Evolutionary conservation across 2,797 vertebrate species (phyloP), one percentile per base, ranked within the genome.

Genomic region (Poeciliopsis turneri): DNA sequence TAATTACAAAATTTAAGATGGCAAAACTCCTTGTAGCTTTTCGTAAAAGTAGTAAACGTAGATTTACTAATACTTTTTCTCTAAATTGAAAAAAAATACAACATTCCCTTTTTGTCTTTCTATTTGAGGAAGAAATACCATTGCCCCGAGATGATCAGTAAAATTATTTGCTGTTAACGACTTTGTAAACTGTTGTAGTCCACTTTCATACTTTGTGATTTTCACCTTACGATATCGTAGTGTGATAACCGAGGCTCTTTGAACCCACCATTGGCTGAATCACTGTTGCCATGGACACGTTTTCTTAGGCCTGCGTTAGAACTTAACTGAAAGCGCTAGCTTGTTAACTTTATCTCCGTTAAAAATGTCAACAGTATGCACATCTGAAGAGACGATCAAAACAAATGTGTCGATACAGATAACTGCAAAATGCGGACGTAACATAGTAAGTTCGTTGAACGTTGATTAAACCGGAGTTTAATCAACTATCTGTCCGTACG

Each of bases 371-470:
- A 4, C 41, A 11, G 89, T 89, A 90, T 87, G 76, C 23, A 36
- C 41, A 1, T 2, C n/a, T 25, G 86, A 41, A 30, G 45, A 57
- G 0, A 45, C 11, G 0, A 0, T 16, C 45, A 82, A 16, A 41
- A 72, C 15, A 16, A 49, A 45, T 2, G 0, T 43, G 9, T n/a
- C 3, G 0, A 76, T 91, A 51, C 11, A 72, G 47, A 69, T 91
- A 72, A 76, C n/a, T 4, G 75, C 86, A 13, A 47, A 18, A n/a
- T 77, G 84, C 30, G 92, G 86, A 76, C 86, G 82, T 55, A 83
- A 88, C 74, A 78, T 87, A 85, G 90, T 92, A 78, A 88, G 82
- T 0, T 30, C 1, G 2, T 47, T 77, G 0, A 36, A 23, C 2
- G 5, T 71, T 7, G 3, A 3, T 59, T 39, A 30, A 13, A 8